Conservation (phyloP, 2,888 invertebrate genomes). For the Dorcus hopei region DNA sequence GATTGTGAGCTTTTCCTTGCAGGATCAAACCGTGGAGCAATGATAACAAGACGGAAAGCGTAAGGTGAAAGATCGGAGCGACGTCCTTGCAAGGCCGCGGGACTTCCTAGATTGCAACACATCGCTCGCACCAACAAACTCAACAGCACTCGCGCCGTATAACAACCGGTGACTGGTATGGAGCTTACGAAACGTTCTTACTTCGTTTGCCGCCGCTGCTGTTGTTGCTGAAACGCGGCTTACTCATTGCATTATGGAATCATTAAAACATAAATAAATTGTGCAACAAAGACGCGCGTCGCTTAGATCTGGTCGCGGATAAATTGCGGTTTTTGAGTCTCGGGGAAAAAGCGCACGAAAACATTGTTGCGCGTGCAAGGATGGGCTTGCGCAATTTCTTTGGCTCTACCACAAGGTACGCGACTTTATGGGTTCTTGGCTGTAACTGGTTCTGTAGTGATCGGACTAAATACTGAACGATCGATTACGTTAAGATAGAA, state of each 20-base stretch:
- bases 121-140: constrained; percentile 19
- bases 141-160: constrained; percentile 2
- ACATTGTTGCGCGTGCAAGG: no score
- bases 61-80: constrained; percentile 41
- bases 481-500: no score
- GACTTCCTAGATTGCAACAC: constrained; percentile 46
- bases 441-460: no score
- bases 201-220: constrained; percentile 3
- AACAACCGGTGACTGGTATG: constrained; percentile 11
- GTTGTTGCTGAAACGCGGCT: constrained; percentile 5
- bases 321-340: not conserved
- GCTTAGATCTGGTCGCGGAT: not conserved
- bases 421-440: not conserved
- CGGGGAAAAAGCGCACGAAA: no score
- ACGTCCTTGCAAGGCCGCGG: constrained; percentile 48
- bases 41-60: constrained; percentile 5
- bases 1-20: not conserved
- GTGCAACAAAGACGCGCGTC: constrained; percentile 7
- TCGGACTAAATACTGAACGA: no score
- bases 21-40: not conserved
- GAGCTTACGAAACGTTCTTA: constrained; percentile 4
- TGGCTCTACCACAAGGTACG: not conserved
- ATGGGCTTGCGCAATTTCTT: not conserved
- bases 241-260: constrained; percentile 5
- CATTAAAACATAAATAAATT: constrained; percentile 4